A percentile compares a stretch with the other conserved stretches of the same genome.
These are phyloP conservation scores for Ferrisia virgata DNA, from an alignment of 2,888 invertebrate genomes.

Conservation along the genomic window DNA sequence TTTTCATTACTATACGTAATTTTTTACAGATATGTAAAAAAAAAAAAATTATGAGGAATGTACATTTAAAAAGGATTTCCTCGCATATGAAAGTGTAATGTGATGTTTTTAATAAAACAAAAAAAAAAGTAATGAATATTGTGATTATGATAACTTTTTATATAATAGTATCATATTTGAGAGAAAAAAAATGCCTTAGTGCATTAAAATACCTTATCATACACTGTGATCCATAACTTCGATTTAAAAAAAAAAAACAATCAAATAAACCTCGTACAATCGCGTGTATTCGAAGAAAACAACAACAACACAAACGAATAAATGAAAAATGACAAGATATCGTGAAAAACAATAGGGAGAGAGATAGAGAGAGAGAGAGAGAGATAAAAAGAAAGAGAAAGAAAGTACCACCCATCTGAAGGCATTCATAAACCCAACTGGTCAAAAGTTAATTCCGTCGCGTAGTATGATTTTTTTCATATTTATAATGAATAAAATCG, in stretches of 20 bases:
- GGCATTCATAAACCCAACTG: conserved; percentile 26
- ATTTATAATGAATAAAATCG: neutral
- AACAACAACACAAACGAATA: neutral
- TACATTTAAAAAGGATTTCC: neutral
- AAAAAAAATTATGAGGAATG: neutral
- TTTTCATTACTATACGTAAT: neutral
- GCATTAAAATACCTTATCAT: conserved; percentile 24
- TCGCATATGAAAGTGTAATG: neutral
- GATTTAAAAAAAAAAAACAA: neutral
- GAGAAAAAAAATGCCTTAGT: neutral
- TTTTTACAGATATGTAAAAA: neutral
- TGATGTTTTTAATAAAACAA: neutral
- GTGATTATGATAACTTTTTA: neutral
- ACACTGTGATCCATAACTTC: neutral
- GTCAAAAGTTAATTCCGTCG: conserved; percentile 19
- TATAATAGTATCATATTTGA: neutral
- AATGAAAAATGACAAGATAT: neutral
- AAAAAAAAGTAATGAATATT: neutral
- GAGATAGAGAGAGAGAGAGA: neutral
- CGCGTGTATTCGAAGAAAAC: neutral
- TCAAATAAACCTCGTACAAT: neutral
- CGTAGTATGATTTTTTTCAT: neutral
- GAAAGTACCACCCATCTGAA: neutral
- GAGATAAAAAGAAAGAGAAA: neutral
- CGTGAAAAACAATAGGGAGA: neutral